These are phyloP conservation scores for Dastarcus helophoroides DNA, from an alignment of 2,888 invertebrate species.

Conservation along the genomic window DNA sequence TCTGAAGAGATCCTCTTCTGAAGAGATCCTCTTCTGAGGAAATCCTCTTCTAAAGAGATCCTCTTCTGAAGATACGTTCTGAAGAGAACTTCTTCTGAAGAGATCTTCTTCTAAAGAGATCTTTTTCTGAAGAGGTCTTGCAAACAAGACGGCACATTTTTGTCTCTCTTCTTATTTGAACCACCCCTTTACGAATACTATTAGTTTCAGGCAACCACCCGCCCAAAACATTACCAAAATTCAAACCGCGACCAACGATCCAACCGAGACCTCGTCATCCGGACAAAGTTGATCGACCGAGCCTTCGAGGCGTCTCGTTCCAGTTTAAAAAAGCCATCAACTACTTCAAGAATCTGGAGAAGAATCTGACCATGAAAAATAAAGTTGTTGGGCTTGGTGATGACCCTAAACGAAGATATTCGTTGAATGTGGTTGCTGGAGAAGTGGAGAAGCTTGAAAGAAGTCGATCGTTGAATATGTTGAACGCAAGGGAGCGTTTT, in stretches of 20 bases:
- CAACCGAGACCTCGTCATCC: not conserved
- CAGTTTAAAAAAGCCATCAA: conserved; percentile 20
- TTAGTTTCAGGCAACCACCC: conserved; percentile 11
- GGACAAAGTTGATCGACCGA: not conserved
- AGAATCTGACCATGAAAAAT: conserved; percentile 10
- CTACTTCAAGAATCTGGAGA: conserved; percentile 22
- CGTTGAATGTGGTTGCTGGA: conserved; percentile 12
- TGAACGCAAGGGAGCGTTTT: conserved; percentile 18
- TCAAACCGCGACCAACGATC: not conserved
- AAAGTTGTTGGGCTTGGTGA: conserved; percentile 5
- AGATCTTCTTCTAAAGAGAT: too few species aligned
- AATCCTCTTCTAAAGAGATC: too few species aligned
- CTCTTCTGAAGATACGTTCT: too few species aligned
- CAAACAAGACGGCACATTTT: too few species aligned
- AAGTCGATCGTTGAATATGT: conserved; percentile 19
- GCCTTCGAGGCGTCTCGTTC: conserved; percentile 7
- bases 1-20: too few species aligned
- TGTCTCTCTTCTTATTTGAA: not conserved
- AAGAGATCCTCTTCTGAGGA: too few species aligned
- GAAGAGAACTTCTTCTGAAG: too few species aligned
- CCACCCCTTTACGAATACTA: conserved; percentile 17
- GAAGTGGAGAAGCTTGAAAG: conserved; percentile 12
- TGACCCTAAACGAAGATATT: conserved; percentile 11
- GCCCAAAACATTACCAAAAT: conserved; percentile 7
- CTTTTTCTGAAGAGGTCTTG: conserved; percentile 1